Evolutionary conservation across 2,888 invertebrate genomes (phyloP).

Genomic region (Megalurothrips usitatus): DNA sequence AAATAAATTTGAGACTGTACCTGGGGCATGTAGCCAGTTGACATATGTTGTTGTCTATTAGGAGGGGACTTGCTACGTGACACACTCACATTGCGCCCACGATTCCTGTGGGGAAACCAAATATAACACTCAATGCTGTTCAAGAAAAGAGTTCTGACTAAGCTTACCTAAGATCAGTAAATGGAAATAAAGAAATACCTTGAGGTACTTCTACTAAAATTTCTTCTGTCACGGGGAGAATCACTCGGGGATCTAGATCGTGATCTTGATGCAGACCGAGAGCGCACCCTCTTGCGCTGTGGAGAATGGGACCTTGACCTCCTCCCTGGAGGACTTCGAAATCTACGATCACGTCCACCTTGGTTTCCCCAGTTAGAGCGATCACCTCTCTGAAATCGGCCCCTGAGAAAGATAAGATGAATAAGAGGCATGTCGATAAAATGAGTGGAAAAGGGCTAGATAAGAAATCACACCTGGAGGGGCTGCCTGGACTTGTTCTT

Average conservation of each 20-base stretch:
- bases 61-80: neutral
- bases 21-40: neutral
- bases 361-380: constrained; percentile 9
- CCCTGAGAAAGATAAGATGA: neutral
- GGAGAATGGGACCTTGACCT: constrained; percentile 5
- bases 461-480: neutral
- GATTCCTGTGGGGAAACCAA: neutral
- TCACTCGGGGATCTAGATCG: neutral
- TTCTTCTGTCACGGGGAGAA: neutral
- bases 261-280: neutral
- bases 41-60: neutral
- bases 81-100: neutral
- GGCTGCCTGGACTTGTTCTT: neutral
- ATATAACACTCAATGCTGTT: neutral
- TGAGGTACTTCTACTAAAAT: neutral
- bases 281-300: neutral
- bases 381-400: neutral
- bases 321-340: neutral
- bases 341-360: neutral
- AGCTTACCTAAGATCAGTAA: neutral
- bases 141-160: too few species aligned
- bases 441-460: neutral
- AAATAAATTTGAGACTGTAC: neutral
- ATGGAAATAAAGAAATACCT: neutral
- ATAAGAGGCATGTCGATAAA: neutral